Evolutionary conservation across 2,888 invertebrate genomes (phyloP).

Genomic region (Erebia palarica): DNA sequence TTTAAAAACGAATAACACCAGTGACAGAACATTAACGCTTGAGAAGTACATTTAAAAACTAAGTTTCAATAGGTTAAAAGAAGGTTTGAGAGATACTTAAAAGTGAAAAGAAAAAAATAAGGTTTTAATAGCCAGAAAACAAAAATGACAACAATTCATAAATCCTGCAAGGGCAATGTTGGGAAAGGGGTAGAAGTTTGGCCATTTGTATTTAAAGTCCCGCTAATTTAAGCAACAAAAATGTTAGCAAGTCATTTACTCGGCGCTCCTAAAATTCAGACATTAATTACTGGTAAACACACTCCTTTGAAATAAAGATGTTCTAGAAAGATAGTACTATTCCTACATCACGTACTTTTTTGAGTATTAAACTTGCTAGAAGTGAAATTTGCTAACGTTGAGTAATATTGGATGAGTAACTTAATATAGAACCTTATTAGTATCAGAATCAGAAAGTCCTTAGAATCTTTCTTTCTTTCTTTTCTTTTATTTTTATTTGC

Average conservation of each 20-base stretch:
- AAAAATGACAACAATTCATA: slow-evolving; percentile 42
- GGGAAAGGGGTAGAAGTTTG: slow-evolving; percentile 43
- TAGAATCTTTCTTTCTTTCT: too few species aligned
- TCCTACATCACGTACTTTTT: slow-evolving; percentile 13
- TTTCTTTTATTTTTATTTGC: too few species aligned
- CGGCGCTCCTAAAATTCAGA: slow-evolving; percentile 41
- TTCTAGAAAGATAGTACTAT: slow-evolving; percentile 31
- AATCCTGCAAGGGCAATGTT: slow-evolving; percentile 41
- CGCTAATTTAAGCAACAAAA: slow-evolving; percentile 47
- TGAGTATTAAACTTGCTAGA: not conserved
- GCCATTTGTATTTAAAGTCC: slow-evolving; percentile 44
- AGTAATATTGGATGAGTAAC: not conserved
- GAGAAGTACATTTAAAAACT: not conserved
- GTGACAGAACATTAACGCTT: slow-evolving; percentile 5
- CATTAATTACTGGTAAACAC: slow-evolving; percentile 44
- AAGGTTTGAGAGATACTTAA: slow-evolving; percentile 11
- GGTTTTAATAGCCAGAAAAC: slow-evolving; percentile 22
- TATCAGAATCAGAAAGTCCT: too few species aligned
- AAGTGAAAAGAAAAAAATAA: slow-evolving; percentile 24
- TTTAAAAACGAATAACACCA: not conserved
- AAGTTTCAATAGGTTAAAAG: slow-evolving; percentile 8
- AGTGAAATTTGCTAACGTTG: not conserved
- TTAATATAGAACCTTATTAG: too few species aligned
- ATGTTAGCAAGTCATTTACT: slow-evolving; percentile 45
- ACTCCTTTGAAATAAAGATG: slow-evolving; percentile 34